phyloP scores from a whole-genome alignment of 2,113 vertebrate genomes.

The Synodontis membranacea region DNA sequence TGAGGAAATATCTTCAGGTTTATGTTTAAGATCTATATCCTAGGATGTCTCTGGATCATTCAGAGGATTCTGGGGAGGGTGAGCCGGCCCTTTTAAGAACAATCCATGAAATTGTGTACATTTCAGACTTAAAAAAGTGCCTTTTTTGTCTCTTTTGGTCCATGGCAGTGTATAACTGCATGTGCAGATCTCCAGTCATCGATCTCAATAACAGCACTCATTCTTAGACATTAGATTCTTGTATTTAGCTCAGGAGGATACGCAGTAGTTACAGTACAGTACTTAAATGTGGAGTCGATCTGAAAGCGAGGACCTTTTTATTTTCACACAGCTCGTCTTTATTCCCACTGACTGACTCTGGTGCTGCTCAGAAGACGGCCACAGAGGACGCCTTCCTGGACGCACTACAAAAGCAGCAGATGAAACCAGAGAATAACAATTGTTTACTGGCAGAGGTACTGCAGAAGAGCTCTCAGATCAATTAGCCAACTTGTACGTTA shows the following conservation, averaged over 20 bases:
- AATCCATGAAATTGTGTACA: background rate
- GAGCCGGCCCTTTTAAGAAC: background rate
- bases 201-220: background rate
- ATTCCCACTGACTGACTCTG: background rate
- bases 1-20: too few species aligned
- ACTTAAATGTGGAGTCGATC: background rate
- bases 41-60: too few species aligned
- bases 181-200: background rate
- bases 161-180: background rate
- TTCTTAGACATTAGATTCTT: background rate
- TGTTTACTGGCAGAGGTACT: constrained; percentile 67
- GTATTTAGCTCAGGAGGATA: background rate
- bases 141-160: background rate
- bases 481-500: background rate
- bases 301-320: background rate
- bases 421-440: constrained; percentile 49
- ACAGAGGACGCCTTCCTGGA: constrained; percentile 8
- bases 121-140: background rate
- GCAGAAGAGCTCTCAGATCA: background rate
- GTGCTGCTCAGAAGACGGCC: background rate
- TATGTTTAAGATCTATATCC: too few species aligned
- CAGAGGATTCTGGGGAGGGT: too few species aligned
- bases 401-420: constrained; percentile 48
- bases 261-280: background rate
- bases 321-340: constrained; percentile 24